Evolutionary conservation across 2,797 vertebrate genomes (phyloP), one percentile per base, ranked within the genome.

Genomic region (Rhinogobio ventralis): DNA sequence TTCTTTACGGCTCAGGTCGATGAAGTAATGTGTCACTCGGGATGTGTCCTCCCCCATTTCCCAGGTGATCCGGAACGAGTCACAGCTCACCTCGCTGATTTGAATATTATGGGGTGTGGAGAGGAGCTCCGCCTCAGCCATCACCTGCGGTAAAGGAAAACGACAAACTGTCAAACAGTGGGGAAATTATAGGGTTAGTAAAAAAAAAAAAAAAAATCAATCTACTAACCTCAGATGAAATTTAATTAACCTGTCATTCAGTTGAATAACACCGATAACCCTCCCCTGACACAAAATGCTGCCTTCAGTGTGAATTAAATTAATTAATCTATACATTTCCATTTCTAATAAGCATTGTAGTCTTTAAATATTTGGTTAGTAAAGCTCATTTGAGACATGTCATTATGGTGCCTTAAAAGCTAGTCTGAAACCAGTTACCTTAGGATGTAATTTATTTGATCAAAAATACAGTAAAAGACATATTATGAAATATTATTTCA

Each of bases 61-160:
- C 98, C 98, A 99, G 84, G 94, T 97, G 93, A 99, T 97, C 94
- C 97, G 98, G 94, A 99, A 99, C 74, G 98, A 99, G 92, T 99
- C 98, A 13, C 98, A 99, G 7, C 97, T 99, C 94, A 99, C 99
- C 93, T 99, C 98, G 92, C 97, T 99, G 94, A 99, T 99, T 95
- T 97, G 98, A 94, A 99, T 99, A 92, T 97, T 97, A 92, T 96
- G 96, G 78, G 98, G 98, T 77, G 86, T 87, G 75, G 84, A 86
- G 68, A 89, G 86, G 55, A 86, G 46, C 51, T 86, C 88, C 71
- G 81, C 72, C 55, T 89, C 88, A 75, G 86, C 88, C 88, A 89
- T 89, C 5, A 49, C 82, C 84, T 85, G 45, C 23, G 39, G 71
- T 64, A 36, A 84, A 45, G 74, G 53, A 84, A 9, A 20, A 68